Conservation (phyloP, 2,113 vertebrate genomes). For the Brachypteracias leptosomus region DNA sequence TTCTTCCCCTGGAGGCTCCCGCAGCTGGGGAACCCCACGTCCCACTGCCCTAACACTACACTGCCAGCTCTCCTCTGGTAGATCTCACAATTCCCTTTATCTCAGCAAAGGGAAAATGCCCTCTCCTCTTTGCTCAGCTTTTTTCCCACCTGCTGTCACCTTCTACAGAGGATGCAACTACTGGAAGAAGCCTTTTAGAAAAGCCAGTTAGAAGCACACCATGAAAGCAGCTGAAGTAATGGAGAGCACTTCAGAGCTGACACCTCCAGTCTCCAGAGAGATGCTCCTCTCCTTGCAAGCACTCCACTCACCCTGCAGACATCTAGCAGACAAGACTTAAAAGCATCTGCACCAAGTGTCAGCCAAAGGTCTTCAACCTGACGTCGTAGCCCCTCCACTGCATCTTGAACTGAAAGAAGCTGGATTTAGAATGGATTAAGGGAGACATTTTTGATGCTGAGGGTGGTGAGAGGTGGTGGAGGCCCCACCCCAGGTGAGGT, state of each 20-base stretch:
- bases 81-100: neutral
- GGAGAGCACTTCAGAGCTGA: neutral
- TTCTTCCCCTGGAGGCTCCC: neutral
- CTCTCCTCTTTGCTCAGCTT: neutral
- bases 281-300: neutral
- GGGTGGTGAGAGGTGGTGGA: neutral
- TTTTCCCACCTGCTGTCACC: neutral
- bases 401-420: neutral
- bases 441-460: neutral
- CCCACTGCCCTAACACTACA: too few species aligned
- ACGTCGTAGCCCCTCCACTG: neutral
- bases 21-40: neutral
- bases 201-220: neutral
- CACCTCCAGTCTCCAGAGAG: neutral
- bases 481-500: neutral
- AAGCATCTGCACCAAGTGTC: neutral
- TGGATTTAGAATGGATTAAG: neutral
- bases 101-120: neutral
- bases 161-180: neutral
- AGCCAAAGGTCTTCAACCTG: neutral
- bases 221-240: rapidly evolving
- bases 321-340: neutral
- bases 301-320: neutral
- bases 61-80: neutral
- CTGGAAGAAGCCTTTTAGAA: neutral